Evolutionary conservation across 1,140 invertebrate genomes (phyloP), one percentile per base, ranked within the genome.

Genomic region (Drosophila busckii): DNA sequence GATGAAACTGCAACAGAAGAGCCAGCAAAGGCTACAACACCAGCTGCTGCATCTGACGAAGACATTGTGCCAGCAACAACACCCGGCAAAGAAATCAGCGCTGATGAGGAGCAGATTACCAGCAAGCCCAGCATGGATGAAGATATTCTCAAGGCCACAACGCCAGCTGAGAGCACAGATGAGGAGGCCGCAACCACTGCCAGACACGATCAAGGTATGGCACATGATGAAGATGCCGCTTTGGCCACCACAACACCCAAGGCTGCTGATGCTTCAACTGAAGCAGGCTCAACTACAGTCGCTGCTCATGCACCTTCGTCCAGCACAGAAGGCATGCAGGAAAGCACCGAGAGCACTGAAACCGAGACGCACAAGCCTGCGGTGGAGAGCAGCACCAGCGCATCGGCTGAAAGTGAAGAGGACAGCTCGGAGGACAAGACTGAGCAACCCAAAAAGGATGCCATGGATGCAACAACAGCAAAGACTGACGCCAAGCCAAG

Each of bases 221-320:
- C 29, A 5, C 7, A 10, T 0, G 25, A n/a, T 3, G 40, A 34
- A 12, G 12, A 16, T 10, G 9, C 8, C 7, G 20, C 3, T 9
- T 26, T 25, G 9, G 4, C 29, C 2, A 29, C 31, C 12, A 65
- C 59, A 8, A 82, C 75, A 23, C 52, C 69, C 1, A 70, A 73
- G 32, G 15, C 65, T 15, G 37, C 56, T 22, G 73, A 37, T 4
- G 28, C 49, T 2, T 15, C 52, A 5, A 40, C 71, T 2, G 38
- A 32, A 31, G 13, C 1, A 15, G n/a, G 17, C 6, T 28, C 56
- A 3, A 71, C 55, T 9, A 53, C 61, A 4, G 7, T 20, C 17
- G 25, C 28, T 2, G 17, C 54, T 10, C 35, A 44, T 0, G 38
- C 53, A 7, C 23, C 37, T 6, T 61, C 70, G 1, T 58, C 70